Evolutionary conservation across 2,113 vertebrate species (phyloP).

Genomic region (Hyperoodon ampullatus): DNA sequence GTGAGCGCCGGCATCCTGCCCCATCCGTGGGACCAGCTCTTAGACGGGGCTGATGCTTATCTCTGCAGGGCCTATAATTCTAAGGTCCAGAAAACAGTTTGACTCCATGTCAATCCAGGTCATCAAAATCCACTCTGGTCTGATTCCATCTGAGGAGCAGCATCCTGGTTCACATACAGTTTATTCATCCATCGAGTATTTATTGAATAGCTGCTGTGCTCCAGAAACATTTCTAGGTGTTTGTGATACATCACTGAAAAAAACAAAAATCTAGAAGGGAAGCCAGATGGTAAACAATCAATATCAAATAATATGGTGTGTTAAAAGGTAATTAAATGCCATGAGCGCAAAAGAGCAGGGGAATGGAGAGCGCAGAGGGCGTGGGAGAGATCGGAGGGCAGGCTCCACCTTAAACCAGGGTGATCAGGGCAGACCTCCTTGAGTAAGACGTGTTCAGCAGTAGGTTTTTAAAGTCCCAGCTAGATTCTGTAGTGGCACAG

Average conservation of each 20-base stretch:
- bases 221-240: neutral
- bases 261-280: neutral
- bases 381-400: neutral
- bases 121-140: neutral
- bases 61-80: neutral
- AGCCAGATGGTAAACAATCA: neutral
- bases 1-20: neutral
- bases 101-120: neutral
- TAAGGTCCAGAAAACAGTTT: neutral
- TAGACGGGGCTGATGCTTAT: neutral
- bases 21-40: neutral
- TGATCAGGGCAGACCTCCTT: neutral
- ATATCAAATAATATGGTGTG: neutral
- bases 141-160: neutral
- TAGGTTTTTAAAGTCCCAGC: neutral
- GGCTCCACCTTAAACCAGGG: neutral
- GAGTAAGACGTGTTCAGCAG: neutral
- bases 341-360: neutral
- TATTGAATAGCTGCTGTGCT: neutral
- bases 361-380: neutral
- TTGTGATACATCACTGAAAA: neutral
- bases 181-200: neutral
- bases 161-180: neutral
- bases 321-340: neutral
- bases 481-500: neutral